Base-by-base conservation (phyloP, 2,797 vertebrate genomes). In the Selene dorsalis region DNA sequence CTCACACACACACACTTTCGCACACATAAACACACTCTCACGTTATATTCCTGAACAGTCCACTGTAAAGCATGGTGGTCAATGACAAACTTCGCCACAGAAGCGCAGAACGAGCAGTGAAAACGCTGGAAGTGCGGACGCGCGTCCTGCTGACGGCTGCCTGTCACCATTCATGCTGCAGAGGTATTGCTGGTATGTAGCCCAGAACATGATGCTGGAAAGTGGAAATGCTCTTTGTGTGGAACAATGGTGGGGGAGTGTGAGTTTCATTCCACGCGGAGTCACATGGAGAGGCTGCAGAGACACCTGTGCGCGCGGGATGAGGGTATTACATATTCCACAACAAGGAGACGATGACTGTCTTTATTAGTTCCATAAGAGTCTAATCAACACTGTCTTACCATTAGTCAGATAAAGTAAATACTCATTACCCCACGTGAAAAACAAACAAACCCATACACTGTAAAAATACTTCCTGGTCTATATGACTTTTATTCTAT, bases 91-190 rank as follows among this genome's bases (percentile, higher is more conserved):
- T 55, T 13, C 45, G 68, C n/a, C 52, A 60, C 58, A 58, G 57
- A 69, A 52, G 76, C 71, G 64, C 80, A 55, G 24, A 58, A 43
- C 50, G 0, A 38, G 18, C 59, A 56, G 7, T 77, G 89, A 91
- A 90, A 77, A 65, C 59, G 55, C 87, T 88, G 84, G 87, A 90
- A 92, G 47, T 64, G 69, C 4, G 65, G 58, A 59, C 11, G 41
- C 60, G 68, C 79, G 79, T 17, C 12, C 68, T 53, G 72, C 58
- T 83, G 83, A 69, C 58, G 38, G 64, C 59, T 60, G 32, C 32
- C 32, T 35, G 82, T 70, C 72, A 50, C 75, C 76, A 75, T 84
- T 88, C 82, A 86, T n/a, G 28, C 43, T 0, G 1, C 73, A 64
- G 50, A 71, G 68, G 73, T 26, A 68, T 78, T 76, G 74, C 74